Evolutionary conservation across 2,888 invertebrate species (phyloP).

Genomic region (Eupithecia subumbrata): DNA sequence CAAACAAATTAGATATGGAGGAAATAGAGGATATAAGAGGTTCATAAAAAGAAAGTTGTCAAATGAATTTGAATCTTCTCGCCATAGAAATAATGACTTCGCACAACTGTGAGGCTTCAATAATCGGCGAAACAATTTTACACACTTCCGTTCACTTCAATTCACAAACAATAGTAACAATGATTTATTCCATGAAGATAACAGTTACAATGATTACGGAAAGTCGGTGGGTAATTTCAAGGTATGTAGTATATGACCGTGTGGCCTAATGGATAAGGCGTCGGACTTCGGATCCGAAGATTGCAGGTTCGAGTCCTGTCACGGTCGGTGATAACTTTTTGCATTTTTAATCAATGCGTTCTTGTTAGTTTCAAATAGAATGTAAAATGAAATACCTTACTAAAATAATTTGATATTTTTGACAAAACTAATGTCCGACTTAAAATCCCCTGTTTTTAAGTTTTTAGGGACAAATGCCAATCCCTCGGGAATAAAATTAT

Average conservation of each 20-base stretch:
- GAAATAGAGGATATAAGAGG: too few relatives aligned
- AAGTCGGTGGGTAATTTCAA: slow-evolving; percentile 49
- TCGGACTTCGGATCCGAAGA: slow-evolving; percentile 90
- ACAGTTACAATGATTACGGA: slow-evolving; percentile 5
- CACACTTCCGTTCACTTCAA: background rate
- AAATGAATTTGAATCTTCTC: background rate
- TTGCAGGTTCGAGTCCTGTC: slow-evolving; percentile 90
- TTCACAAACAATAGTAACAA: background rate
- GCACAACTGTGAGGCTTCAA: background rate
- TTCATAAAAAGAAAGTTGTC: too few relatives aligned
- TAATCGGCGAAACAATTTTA: background rate
- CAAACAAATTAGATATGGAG: too few relatives aligned
- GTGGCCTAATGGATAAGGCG: slow-evolving; percentile 90
- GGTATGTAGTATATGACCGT: slow-evolving; percentile 64
- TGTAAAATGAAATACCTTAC: too few relatives aligned
- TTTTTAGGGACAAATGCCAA: too few relatives aligned
- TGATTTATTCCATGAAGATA: background rate
- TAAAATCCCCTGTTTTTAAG: too few relatives aligned
- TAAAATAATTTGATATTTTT: too few relatives aligned
- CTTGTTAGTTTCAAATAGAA: too few relatives aligned
- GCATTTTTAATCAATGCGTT: background rate
- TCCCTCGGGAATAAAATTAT: too few relatives aligned
- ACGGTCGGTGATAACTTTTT: slow-evolving; percentile 76
- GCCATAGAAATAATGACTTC: background rate
- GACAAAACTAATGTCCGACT: too few relatives aligned